Base-by-base conservation (phyloP, 1,140 invertebrate species). In the Chymomyza costata region DNA sequence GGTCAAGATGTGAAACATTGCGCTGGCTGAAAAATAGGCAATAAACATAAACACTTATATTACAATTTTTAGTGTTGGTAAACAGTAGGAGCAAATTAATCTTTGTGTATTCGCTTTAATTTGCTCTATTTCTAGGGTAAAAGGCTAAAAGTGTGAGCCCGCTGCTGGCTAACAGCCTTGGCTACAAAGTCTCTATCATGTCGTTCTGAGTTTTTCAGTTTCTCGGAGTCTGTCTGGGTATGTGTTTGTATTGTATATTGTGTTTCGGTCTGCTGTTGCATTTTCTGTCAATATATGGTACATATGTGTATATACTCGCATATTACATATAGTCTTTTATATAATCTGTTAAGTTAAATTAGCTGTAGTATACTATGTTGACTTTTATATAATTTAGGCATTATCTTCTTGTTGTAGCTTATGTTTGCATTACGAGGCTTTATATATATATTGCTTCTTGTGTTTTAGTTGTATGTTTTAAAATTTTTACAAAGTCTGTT, bases 291-390 rank as follows among this genome's bases (percentile, higher is more conserved):
- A 13, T 8, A 73, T 60, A 38, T 55, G 44, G 40, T 48, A 37
- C 38, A 51, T 30, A 43, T 50, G 37, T 17, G 39, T 43, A 37
- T 58, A 52, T 51, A 45, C 46, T 34, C 51, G 40, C 60, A 44
- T 54, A 60, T 63, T 51, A 34, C 37, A 47, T 50, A 43, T 43
- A 37, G n/a, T n/a, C n/a, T n/a, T 65, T 46, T 47, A 62, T 61
- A 55, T 66, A 45, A 40, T 60, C 53, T 70, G 54, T 69, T 64
- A 68, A 47, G 58, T 51, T 69, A 56, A 74, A 69, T 60, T 76
- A 60, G 66, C 62, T 76, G 56, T 65, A 78, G 73, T 78, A 80
- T 78, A 78, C 73, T 78, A 80, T 58, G 73, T 78, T 73, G 73
- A 78, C 67, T 70, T 73, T 46, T 28, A 32, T 31, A 17, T 58